phyloP scores from a whole-genome alignment of 2,888 invertebrate species.

The Tromatobia lineatoria region DNA sequence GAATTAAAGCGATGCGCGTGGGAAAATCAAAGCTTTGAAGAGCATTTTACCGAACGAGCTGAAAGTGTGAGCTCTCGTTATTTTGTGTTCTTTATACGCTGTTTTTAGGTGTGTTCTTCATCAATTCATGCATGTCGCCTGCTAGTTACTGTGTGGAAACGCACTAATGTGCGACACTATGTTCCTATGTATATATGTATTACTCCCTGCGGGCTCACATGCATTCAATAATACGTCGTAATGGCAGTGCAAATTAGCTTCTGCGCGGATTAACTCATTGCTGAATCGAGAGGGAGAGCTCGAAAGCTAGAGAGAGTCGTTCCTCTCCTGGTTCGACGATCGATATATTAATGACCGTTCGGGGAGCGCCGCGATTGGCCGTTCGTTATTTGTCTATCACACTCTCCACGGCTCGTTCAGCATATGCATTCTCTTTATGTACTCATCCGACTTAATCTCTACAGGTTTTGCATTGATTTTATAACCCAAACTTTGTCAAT shows the following conservation, averaged over 20 bases:
- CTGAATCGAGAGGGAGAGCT: slow-evolving; percentile 41
- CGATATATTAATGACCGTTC: slow-evolving; percentile 68
- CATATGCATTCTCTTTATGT: background rate
- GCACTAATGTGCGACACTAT: background rate
- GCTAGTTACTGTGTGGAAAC: background rate
- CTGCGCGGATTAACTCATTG: slow-evolving; percentile 75
- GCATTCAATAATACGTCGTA: slow-evolving; percentile 75
- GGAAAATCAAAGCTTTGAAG: background rate
- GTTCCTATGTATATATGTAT: slow-evolving; percentile 39
- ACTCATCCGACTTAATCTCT: slow-evolving; percentile 31
- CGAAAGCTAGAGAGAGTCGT: background rate
- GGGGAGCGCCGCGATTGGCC: slow-evolving; percentile 64
- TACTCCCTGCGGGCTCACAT: slow-evolving; percentile 63
- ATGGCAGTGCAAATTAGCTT: slow-evolving; percentile 78
- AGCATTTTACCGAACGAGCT: background rate
- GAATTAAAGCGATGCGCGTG: background rate
- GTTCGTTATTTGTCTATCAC: slow-evolving; percentile 66
- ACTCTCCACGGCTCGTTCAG: slow-evolving; percentile 45
- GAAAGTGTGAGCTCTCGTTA: slow-evolving; percentile 43
- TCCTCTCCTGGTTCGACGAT: slow-evolving; percentile 32
- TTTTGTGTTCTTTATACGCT: background rate
- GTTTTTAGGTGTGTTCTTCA: background rate
- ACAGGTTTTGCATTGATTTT: slow-evolving; percentile 57
- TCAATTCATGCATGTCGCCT: slow-evolving; percentile 3
- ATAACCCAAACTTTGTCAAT: slow-evolving; percentile 9